Base-by-base conservation (phyloP, 1,140 invertebrate species). In the Drosophila pectinifera region DNA sequence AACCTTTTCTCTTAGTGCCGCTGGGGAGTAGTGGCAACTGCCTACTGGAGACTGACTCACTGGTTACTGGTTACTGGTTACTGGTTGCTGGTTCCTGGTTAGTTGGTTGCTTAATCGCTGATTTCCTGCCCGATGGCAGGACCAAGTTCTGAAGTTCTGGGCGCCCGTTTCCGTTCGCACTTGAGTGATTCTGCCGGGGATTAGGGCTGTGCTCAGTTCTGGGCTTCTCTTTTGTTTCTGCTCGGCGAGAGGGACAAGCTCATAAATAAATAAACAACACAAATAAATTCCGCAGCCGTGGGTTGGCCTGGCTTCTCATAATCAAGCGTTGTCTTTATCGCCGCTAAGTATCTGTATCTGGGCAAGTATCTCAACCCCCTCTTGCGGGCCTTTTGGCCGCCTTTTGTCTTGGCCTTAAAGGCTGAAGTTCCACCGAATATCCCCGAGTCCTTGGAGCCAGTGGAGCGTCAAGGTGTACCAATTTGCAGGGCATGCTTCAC, bases 391-490 rank as follows among this genome's bases (percentile, higher is more conserved):
- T 69, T 81, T 83, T 76, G 65, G 65, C 65, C 67, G 83, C 79
- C 83, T 73, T 88, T 86, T 89, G 84, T 86, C 68, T 79, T 68
- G 20, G 45, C 54, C 46, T 16, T 13, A 39, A 41, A 58, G 57
- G 14, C 20, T 26, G 20, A 24, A 38, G 49, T 53, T 51, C 28
- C 20, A 11, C 22, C 18, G 16, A 5, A 26, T 26, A 51, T 53
- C 36, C 54, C 8, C 55, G 39, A 62, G 58, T 57, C 55, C 49
- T 46, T 39, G 38, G 46, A 81, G 45, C 79, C 84, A 88, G 49
- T 88, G 80, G 88, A 88, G 84, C 84, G 83, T 89, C 83, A 89
- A 88, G 83, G 83, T 88, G 83, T 88, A 88, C 83, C 83, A 88
- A 88, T 88, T 88, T 89, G 84, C 83, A 88, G 84, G 54, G 69